Evolutionary conservation across 2,113 vertebrate genomes (phyloP).

Genomic region (Lontra canadensis): DNA sequence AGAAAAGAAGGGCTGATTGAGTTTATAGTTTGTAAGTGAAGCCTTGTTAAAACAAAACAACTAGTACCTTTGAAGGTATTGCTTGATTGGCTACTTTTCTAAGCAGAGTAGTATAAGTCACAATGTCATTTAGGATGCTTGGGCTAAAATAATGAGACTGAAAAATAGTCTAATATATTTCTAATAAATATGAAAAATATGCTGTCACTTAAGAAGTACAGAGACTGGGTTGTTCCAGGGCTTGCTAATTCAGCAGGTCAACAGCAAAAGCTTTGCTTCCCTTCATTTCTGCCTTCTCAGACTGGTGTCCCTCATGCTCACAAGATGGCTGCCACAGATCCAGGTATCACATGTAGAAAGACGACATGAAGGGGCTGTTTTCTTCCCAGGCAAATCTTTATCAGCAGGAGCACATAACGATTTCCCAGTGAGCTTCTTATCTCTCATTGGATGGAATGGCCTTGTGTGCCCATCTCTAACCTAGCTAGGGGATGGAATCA

Average conservation of each 20-base stretch:
- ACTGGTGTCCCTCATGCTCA: not conserved
- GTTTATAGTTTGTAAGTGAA: not conserved
- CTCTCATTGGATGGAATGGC: not conserved
- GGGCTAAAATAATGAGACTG: not conserved
- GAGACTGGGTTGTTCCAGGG: not conserved
- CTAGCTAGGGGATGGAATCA: not conserved
- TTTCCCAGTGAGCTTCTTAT: not conserved
- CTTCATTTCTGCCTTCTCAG: not conserved
- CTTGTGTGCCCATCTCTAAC: not conserved
- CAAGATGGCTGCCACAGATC: not conserved
- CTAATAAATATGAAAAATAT: not conserved
- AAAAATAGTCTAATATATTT: not conserved
- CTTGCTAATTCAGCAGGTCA: not conserved
- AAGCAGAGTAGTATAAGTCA: not conserved
- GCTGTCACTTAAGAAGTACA: not conserved
- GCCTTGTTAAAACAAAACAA: not conserved
- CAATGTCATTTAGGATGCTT: not conserved
- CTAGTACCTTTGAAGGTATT: not conserved
- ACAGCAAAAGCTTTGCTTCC: not conserved
- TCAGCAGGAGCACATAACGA: not conserved
- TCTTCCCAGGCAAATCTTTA: not conserved
- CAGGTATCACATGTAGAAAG: not conserved
- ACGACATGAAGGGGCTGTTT: not conserved
- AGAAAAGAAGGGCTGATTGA: not conserved
- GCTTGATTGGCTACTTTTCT: not conserved